A percentile compares a stretch with the other conserved stretches of the same genome.
Conservation (phyloP, 2,797 vertebrate species). For the Hoplostethus atlanticus region DNA sequence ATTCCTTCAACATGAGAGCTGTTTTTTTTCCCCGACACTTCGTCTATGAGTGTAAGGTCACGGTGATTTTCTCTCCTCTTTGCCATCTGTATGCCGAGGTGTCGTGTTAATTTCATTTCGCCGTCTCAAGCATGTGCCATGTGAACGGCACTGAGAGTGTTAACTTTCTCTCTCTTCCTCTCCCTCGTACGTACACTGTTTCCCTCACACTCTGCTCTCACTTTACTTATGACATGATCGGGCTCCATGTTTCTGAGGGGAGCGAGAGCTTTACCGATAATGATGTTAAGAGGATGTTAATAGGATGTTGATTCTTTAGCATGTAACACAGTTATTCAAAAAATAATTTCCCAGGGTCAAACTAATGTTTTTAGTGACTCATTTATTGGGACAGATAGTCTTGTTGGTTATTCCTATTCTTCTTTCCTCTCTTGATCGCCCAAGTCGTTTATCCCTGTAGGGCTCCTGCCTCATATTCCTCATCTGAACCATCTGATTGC, state of each 20-base stretch:
- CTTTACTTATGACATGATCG: conserved; percentile 28
- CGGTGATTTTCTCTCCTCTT: conserved; percentile 61
- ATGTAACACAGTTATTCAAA: conserved; percentile 14
- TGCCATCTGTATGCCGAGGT: conserved; percentile 65
- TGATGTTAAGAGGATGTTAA: background rate
- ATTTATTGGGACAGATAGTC: conserved; percentile 17
- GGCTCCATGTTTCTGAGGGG: conserved; percentile 18
- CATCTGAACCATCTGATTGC: conserved; percentile 30
- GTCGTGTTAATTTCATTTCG: conserved; percentile 74
- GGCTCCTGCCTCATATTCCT: background rate
- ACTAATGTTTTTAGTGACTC: background rate
- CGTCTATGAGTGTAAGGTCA: conserved; percentile 56
- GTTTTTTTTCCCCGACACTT: conserved; percentile 45
- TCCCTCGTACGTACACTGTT: conserved; percentile 24
- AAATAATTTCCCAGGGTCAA: conserved; percentile 25
- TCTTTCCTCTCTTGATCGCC: background rate
- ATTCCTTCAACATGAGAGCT: conserved; percentile 46
- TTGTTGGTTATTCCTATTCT: conserved; percentile 26
- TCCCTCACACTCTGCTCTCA: conserved; percentile 54
- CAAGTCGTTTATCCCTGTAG: no score
- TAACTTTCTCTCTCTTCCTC: conserved; percentile 62
- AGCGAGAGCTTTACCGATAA: conserved; percentile 7
- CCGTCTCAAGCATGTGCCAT: conserved; percentile 66
- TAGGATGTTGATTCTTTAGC: conserved; percentile 2
- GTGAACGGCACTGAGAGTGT: conserved; percentile 59